Evolutionary conservation across 2,797 vertebrate genomes (phyloP).

Genomic region (Sarcophilus harrisii): DNA sequence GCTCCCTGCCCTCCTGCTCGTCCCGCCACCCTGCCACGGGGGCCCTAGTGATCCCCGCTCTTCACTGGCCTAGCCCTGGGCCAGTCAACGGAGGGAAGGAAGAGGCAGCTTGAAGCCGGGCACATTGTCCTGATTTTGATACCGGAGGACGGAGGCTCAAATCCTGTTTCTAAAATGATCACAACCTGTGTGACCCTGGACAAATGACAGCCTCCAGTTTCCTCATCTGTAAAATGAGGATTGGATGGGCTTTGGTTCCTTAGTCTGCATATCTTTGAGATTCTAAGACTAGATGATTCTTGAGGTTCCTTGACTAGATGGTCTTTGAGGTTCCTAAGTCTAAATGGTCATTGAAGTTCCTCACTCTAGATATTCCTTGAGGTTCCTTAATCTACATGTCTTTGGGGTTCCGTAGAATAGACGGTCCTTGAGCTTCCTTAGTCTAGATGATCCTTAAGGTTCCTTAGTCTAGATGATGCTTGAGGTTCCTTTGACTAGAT

Average conservation of each 20-base stretch:
- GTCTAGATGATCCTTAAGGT: no score
- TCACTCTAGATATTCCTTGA: no score
- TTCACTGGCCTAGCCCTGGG: not conserved
- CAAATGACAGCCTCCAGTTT: conserved; percentile 3
- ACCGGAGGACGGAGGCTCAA: not conserved
- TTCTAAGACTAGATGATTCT: no score
- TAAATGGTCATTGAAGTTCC: no score
- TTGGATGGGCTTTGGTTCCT: not conserved
- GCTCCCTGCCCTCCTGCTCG: not conserved
- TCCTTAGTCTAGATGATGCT: no score
- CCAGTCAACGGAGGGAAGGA: not conserved
- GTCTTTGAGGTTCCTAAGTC: no score
- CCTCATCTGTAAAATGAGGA: conserved; percentile 37
- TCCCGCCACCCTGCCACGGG: not conserved
- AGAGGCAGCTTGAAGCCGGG: not conserved
- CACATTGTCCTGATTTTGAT: not conserved
- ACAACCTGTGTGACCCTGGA: not conserved
- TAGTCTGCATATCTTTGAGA: no score
- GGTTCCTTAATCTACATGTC: no score
- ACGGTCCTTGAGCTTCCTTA: no score
- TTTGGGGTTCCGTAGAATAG: no score
- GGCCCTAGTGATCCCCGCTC: not conserved
- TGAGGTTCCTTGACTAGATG: no score
- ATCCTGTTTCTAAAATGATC: not conserved
- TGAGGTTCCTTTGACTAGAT: no score